These are phyloP conservation scores for Dolichomitus sp. DNA, from an alignment of 2,888 invertebrate species.

Conservation along the genomic window DNA sequence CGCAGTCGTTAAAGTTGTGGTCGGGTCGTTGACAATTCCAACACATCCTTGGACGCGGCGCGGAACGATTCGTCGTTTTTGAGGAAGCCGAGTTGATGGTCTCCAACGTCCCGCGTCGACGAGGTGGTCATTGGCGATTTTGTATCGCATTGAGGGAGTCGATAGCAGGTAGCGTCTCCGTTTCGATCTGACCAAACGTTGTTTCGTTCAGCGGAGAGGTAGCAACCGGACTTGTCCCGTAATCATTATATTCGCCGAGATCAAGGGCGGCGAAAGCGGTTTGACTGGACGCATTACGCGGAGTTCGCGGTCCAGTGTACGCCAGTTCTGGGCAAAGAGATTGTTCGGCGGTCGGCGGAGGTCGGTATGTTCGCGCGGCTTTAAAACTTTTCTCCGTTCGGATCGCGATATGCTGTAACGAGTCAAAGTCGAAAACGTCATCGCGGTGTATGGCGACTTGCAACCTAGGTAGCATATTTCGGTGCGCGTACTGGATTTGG, in stretches of 20 bases:
- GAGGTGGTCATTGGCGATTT: no score
- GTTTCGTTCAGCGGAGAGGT: no score
- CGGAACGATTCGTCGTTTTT: neutral
- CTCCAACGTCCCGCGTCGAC: no score
- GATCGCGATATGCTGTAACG: slow-evolving; percentile 23
- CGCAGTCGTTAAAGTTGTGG: neutral
- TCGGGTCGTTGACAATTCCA: neutral
- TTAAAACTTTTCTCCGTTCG: slow-evolving; percentile 25
- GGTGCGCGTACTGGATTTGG: slow-evolving; percentile 28
- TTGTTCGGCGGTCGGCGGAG: neutral
- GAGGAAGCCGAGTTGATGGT: no score
- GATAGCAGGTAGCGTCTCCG: no score
- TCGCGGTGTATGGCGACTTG: slow-evolving; percentile 27
- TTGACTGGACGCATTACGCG: no score
- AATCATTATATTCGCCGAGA: no score
- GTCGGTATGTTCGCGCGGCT: neutral
- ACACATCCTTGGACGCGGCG: neutral
- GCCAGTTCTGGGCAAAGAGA: slow-evolving; percentile 28
- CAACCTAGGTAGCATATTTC: slow-evolving; percentile 18
- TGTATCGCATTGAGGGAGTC: no score
- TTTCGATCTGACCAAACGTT: no score
- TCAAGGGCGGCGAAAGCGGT: no score
- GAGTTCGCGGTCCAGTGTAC: neutral
- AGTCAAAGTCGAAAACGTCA: slow-evolving; percentile 21
- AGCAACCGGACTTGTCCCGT: no score